Evolutionary conservation across 2,797 vertebrate genomes (phyloP), one percentile per base, ranked within the genome.

Genomic region (Syngnathus acus): DNA sequence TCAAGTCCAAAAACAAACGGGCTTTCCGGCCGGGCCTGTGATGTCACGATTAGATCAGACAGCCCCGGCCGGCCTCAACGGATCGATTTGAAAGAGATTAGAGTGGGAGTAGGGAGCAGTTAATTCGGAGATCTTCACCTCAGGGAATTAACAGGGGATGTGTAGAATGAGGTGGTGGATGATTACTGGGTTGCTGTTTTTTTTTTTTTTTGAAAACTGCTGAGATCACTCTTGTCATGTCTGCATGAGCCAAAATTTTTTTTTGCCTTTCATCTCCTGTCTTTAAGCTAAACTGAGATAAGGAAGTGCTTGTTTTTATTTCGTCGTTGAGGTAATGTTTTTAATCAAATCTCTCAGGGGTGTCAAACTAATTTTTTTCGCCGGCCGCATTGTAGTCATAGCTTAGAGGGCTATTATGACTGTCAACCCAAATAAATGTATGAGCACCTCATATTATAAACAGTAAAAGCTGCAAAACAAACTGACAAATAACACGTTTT

Each of bases 11-110:
- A 65, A 71, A 72, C 64, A 64, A 71, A 73, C 67, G n/a, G 26
- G 47, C 55, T 37, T 16, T 43, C 42, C n/a, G 7, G 19, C 42
- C 38, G 32, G 26, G 64, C 66, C 69, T 68, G 73, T 77, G 81
- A 81, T 82, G 79, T 88, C 81, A 81, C 66, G 48, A 62, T 50
- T 70, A 47, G 70, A 71, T 76, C 69, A 71, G 40, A 78, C 43
- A 17, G 32, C 32, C 32, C 32, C 32, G 32, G 32, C 38, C 17
- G 67, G 58, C 60, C 48, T 67, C 57, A 64, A 50, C 70, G 65
- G 75, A 72, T 80, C 77, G 73, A 66, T 70, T 68, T 66, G 75
- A 69, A 81, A 74, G 59, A 68, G 72, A 80, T 81, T 73, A 82
- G 66, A 72, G 65, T 19, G 26, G 74, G 54, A 67, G 58, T 51